Conservation (phyloP, 2,113 vertebrate species). For the Neomonachus schauinslandi region DNA sequence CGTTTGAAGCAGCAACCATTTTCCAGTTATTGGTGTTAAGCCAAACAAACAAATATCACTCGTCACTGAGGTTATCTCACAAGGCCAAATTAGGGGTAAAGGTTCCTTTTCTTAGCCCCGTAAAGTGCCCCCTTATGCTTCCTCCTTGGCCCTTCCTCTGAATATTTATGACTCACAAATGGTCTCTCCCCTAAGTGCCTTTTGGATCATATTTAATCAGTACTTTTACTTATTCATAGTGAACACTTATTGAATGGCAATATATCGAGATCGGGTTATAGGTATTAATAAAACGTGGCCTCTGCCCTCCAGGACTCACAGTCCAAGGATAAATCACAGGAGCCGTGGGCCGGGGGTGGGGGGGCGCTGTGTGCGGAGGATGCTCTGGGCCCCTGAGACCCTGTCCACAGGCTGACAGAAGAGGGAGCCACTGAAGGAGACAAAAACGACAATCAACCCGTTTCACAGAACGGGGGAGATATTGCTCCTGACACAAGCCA, state of each 20-base stretch:
- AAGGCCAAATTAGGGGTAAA: background rate
- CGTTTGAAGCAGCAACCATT: background rate
- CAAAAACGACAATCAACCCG: background rate
- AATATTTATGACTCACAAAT: constrained; percentile 30
- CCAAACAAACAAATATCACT: background rate
- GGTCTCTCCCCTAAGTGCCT: constrained; percentile 59
- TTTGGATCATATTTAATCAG: constrained; percentile 15
- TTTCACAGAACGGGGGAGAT: background rate
- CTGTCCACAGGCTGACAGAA: background rate
- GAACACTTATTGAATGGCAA: constrained; percentile 20
- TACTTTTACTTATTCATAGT: constrained; percentile 5
- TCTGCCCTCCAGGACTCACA: background rate
- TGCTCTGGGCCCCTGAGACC: accelerated
- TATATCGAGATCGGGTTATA: background rate
- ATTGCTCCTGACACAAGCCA: accelerated
- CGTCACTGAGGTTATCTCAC: background rate
- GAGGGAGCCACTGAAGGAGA: background rate
- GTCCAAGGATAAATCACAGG: background rate
- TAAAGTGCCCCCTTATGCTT: background rate
- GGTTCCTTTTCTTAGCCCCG: background rate
- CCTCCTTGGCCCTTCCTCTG: background rate
- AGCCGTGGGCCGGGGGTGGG: accelerated
- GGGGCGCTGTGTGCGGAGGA: accelerated
- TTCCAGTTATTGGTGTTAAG: background rate
- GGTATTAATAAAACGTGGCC: background rate